A percentile compares a stretch with the other conserved stretches of the same genome.
Conservation (phyloP, 2,888 invertebrate species). For the Ypsolopha scabrella region DNA sequence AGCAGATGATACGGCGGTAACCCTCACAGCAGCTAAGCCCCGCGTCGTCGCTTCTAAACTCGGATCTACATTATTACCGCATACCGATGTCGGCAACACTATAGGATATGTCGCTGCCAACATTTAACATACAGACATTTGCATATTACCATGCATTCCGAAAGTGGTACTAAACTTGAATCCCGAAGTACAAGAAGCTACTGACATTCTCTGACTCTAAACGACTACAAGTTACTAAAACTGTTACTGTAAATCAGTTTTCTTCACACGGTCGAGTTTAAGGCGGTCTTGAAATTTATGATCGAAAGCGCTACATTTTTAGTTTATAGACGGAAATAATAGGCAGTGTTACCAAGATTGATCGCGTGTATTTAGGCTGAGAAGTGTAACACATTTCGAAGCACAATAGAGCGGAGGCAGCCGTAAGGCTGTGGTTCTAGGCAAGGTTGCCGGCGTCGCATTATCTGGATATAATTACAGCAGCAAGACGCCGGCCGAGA, state of each 20-base stretch:
- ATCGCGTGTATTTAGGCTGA: not conserved
- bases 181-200: not conserved
- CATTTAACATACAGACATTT: not conserved
- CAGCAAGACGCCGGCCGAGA: conserved; percentile 64
- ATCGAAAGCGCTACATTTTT: not conserved
- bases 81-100: conserved; percentile 2
- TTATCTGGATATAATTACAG: conserved; percentile 67
- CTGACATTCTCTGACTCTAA: conserved; percentile 23
- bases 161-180: not conserved
- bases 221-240: conserved; percentile 45
- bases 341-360: not conserved
- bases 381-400: too few relatives aligned
- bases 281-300: not conserved
- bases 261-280: conserved; percentile 25
- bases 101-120: not conserved
- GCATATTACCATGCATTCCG: conserved; percentile 3
- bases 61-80: conserved; percentile 1
- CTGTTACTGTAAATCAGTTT: conserved; percentile 53
- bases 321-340: not conserved
- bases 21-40: too few relatives aligned
- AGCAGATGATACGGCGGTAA: too few relatives aligned
- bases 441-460: conserved; percentile 44
- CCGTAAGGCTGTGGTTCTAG: conserved; percentile 14
- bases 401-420: too few relatives aligned
- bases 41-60: not conserved